Conservation (phyloP, 2,797 vertebrate species). For the Heliangelus exortis region DNA sequence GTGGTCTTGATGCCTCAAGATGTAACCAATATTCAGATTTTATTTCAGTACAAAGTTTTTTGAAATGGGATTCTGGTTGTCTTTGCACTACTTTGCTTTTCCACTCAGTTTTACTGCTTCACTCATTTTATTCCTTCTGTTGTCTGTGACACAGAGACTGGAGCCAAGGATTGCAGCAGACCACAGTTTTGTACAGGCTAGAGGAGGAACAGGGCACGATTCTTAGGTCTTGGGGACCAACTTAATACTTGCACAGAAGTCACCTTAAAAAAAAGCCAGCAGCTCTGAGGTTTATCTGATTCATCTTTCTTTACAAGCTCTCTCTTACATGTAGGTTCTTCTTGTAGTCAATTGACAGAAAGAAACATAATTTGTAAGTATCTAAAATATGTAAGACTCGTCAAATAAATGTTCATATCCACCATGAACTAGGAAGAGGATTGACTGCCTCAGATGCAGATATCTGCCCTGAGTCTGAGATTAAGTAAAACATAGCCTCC, state of each 20-base stretch:
- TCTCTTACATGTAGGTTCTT: neutral
- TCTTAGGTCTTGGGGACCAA: neutral
- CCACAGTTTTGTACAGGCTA: neutral
- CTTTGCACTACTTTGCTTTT: neutral
- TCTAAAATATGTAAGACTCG: accelerated
- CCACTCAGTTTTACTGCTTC: neutral
- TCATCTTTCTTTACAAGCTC: neutral
- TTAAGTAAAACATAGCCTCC: neutral
- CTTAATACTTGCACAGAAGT: neutral
- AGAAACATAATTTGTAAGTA: neutral
- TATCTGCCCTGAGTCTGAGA: neutral
- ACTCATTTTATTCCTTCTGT: neutral
- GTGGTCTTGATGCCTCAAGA: neutral
- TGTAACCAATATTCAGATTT: neutral
- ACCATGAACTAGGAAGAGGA: neutral
- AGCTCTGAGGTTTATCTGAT: neutral
- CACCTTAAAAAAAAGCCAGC: neutral
- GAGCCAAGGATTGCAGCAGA: neutral
- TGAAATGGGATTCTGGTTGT: neutral
- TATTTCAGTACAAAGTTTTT: neutral
- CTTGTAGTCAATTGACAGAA: neutral
- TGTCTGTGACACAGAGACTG: accelerated
- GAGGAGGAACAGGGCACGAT: neutral
- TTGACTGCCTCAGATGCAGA: neutral
- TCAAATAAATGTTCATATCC: neutral